Evolutionary conservation across 2,888 invertebrate genomes (phyloP).

Genomic region (Cylloceria caligata): DNA sequence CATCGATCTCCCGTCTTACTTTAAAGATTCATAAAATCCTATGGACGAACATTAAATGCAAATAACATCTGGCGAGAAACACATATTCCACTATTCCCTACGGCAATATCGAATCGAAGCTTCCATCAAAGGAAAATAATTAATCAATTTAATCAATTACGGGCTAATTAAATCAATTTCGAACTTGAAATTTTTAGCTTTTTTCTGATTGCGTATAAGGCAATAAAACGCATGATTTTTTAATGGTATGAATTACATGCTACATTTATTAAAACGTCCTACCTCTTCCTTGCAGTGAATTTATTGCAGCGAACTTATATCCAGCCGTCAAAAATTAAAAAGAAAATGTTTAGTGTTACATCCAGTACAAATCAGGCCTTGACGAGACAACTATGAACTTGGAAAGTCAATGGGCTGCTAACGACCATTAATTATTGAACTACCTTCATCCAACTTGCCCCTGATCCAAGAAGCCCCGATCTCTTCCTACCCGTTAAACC

Average conservation of each 20-base stretch:
- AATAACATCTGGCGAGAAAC: conserved; percentile 1
- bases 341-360: not conserved
- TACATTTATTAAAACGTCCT: not conserved
- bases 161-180: not conserved
- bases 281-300: not conserved
- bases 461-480: not conserved
- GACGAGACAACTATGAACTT: not conserved
- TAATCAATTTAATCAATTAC: too few species aligned
- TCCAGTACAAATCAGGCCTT: not conserved
- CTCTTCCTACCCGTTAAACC: not conserved
- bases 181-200: not conserved
- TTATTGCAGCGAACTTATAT: not conserved
- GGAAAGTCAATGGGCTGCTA: not conserved
- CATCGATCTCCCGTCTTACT: not conserved
- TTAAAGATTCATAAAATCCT: conserved; percentile 24
- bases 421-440: not conserved
- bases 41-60: conserved; percentile 35
- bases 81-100: not conserved
- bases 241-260: not conserved
- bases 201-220: not conserved
- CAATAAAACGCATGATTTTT: not conserved
- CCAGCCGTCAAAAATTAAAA: not conserved
- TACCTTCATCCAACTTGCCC: not conserved
- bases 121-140: too few species aligned
- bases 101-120: conserved; percentile 22